phyloP scores from a whole-genome alignment of 1,140 invertebrate genomes.

The Drosophila dunni region DNA sequence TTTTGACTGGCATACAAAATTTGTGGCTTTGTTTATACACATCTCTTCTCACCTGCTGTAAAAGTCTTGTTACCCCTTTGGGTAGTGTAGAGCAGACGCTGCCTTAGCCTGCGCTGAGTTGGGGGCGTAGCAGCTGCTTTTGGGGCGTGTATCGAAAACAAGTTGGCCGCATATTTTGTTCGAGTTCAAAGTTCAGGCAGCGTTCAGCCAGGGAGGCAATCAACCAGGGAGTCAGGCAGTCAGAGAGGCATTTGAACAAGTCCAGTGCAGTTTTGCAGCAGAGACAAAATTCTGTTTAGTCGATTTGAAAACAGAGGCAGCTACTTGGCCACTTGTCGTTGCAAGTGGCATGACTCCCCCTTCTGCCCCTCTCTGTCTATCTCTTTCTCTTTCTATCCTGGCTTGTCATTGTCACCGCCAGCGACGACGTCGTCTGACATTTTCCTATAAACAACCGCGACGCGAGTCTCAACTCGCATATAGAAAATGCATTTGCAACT shows the following conservation, averaged over 20 bases:
- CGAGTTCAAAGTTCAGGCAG: conserved; percentile 73
- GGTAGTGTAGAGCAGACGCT: conserved; percentile 50
- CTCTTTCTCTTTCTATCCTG: conserved; percentile 16
- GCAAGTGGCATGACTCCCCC: conserved; percentile 56
- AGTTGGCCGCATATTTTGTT: conserved; percentile 82
- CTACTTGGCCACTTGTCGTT: conserved; percentile 77
- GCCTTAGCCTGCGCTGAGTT: conserved; percentile 51
- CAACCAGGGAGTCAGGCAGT: background rate
- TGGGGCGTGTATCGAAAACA: conserved; percentile 73
- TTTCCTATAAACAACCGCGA: conserved; percentile 66
- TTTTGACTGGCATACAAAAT: too few relatives aligned
- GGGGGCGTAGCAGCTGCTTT: conserved; percentile 71
- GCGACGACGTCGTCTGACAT: conserved; percentile 67
- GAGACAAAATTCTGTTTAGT: conserved; percentile 35
- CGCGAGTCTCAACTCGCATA: conserved; percentile 15
- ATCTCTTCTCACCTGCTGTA: background rate
- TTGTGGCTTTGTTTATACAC: too few relatives aligned
- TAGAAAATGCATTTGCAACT: conserved; percentile 58
- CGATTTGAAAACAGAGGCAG: conserved; percentile 21
- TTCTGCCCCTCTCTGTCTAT: background rate
- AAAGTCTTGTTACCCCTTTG: background rate
- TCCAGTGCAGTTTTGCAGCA: conserved; percentile 32
- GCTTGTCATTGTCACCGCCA: conserved; percentile 77
- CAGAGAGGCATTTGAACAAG: conserved; percentile 35
- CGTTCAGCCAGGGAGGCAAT: conserved; percentile 42